Conservation (phyloP, 37 sponge, comb jelly and placozoan species). For the Cliona cf. orientalis region DNA sequence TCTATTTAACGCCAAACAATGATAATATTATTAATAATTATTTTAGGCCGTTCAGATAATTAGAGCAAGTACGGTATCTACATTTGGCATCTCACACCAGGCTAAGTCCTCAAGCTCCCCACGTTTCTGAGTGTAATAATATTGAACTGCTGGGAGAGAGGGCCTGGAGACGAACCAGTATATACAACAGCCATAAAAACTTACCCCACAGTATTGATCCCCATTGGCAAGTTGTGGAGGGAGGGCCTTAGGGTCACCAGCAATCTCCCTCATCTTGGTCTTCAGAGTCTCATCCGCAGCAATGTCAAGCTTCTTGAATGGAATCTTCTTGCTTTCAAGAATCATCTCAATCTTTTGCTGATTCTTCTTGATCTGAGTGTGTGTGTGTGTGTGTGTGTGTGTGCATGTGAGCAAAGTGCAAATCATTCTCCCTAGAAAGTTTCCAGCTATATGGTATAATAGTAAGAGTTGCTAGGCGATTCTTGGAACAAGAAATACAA, state of each 20-base stretch:
- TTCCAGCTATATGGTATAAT: not conserved
- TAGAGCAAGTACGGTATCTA: too few relatives aligned
- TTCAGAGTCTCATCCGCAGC: constrained; percentile 74
- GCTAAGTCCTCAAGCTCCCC: too few relatives aligned
- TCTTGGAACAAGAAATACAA: too few relatives aligned
- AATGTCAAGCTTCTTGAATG: constrained; percentile 68
- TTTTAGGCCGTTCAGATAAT: too few relatives aligned
- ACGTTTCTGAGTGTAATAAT: too few relatives aligned
- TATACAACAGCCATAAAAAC: not conserved
- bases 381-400: not conserved
- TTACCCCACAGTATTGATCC: constrained; percentile 82
- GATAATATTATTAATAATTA: too few relatives aligned
- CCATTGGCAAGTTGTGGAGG: constrained; percentile 88
- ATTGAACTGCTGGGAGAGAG: too few relatives aligned
- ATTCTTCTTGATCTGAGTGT: constrained; percentile 81
- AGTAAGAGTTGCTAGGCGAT: too few relatives aligned
- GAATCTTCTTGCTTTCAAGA: constrained; percentile 73
- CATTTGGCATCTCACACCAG: too few relatives aligned
- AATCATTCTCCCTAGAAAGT: not conserved
- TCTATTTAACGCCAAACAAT: too few relatives aligned
- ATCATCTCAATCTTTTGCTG: constrained; percentile 90
- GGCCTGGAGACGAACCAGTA: not conserved
- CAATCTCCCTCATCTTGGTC: constrained; percentile 77
- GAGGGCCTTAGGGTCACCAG: constrained; percentile 74
- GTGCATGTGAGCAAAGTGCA: not conserved